Evolutionary conservation across 2,797 vertebrate genomes (phyloP).

Genomic region (Tokudaia tokunoshimensis): DNA sequence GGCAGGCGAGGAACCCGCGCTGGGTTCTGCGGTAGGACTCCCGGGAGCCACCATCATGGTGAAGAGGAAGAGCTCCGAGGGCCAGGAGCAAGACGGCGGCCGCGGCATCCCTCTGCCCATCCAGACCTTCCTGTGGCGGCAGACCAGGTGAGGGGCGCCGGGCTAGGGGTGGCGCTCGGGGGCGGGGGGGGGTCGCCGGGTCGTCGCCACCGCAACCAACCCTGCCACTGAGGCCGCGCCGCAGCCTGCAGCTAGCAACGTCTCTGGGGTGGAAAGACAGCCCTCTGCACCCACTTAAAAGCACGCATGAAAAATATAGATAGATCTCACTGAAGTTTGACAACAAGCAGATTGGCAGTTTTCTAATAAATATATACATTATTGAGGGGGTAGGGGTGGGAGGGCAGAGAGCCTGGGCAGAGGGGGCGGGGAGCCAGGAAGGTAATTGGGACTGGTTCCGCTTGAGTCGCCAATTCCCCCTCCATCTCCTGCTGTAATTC

Average conservation of each 20-base stretch:
- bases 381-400: conserved; percentile 54
- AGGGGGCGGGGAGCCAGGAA: conserved; percentile 68
- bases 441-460: conserved; percentile 55
- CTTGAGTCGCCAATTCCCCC: conserved; percentile 49
- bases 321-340: conserved; percentile 78
- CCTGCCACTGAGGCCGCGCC: conserved; percentile 72
- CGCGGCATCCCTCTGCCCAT: conserved; percentile 97
- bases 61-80: conserved; percentile 98
- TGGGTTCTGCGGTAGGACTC: conserved; percentile 73
- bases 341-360: conserved; percentile 65
- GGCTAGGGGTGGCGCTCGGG: conserved; percentile 67
- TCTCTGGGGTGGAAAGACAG: conserved; percentile 55
- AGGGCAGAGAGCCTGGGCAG: conserved; percentile 55
- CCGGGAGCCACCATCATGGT: conserved; percentile 91
- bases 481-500: conserved; percentile 70
- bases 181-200: conserved; percentile 67
- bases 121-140: conserved; percentile 99
- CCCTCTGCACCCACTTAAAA: conserved; percentile 63
- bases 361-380: conserved; percentile 58
- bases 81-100: conserved; percentile 95
- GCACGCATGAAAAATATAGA: conserved; percentile 66
- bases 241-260: conserved; percentile 63
- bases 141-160: conserved; percentile 94
- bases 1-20: conserved; percentile 75
- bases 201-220: background rate